These are phyloP conservation scores for Galerucella nymphaeae DNA, from an alignment of 2,888 invertebrate species.

Conservation along the genomic window DNA sequence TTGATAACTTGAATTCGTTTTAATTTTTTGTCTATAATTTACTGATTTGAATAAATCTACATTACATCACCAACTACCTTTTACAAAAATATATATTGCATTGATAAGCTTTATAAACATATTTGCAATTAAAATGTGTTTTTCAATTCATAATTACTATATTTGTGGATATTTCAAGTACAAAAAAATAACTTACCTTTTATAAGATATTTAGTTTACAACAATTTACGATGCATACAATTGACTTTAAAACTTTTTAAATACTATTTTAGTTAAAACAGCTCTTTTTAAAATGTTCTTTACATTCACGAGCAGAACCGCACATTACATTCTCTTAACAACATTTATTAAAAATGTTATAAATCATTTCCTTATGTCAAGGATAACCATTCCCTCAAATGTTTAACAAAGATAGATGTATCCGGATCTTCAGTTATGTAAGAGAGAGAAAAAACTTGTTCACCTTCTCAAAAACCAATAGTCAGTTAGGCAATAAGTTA, in stretches of 20 bases:
- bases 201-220: no score
- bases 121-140: background rate
- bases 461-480: background rate
- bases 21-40: no score
- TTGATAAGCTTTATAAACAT: background rate
- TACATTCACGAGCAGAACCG: background rate
- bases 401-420: slow-evolving; percentile 1
- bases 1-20: no score
- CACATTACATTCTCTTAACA: background rate
- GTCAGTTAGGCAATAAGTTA: background rate
- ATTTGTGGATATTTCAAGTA: no score
- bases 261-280: no score
- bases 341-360: background rate
- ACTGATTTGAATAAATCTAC: background rate
- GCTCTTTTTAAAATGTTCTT: background rate
- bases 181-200: no score
- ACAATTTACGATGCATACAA: no score
- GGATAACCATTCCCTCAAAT: background rate
- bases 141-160: no score
- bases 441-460: background rate
- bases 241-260: no score
- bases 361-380: slow-evolving; percentile 1
- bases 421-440: background rate
- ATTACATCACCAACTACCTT: background rate
- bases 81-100: background rate